Percentiles rank a stretch among this genome's conserved stretches.
These are phyloP conservation scores for Heliconius congener DNA, from an alignment of 1,140 invertebrate genomes.

Conservation along the genomic window DNA sequence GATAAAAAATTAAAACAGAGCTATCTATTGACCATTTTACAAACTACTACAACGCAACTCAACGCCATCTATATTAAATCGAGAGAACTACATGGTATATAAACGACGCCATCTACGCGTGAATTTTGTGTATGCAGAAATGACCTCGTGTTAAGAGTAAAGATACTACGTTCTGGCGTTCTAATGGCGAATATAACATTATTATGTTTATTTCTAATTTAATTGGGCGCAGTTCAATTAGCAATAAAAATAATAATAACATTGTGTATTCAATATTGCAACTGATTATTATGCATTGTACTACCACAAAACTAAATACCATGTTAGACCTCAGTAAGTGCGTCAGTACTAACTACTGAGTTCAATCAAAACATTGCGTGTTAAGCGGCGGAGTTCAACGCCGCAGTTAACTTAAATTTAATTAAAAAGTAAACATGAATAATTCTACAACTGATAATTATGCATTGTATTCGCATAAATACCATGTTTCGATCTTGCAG, in stretches of 20 bases:
- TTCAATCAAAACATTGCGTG: too few relatives aligned
- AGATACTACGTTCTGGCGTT: too few relatives aligned
- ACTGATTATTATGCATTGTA: neutral
- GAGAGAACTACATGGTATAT: neutral
- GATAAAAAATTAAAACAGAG: neutral
- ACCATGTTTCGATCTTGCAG: constrained; percentile 74
- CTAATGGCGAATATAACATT: too few relatives aligned
- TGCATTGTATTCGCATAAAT: constrained; percentile 83
- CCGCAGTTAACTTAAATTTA: too few relatives aligned
- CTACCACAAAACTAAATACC: neutral
- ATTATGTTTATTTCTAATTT: neutral
- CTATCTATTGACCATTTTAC: neutral
- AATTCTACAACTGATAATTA: constrained; percentile 82
- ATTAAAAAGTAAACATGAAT: too few relatives aligned
- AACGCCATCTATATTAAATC: neutral
- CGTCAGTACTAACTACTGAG: neutral
- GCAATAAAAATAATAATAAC: neutral
- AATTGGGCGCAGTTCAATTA: neutral
- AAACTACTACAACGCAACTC: neutral
- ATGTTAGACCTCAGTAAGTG: neutral
- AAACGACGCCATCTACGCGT: too few relatives aligned
- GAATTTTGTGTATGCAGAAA: too few relatives aligned
- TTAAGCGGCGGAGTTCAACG: too few relatives aligned
- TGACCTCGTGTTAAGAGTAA: too few relatives aligned
- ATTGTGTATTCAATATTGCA: neutral